Conservation (phyloP, 2,113 vertebrate genomes). For the Plectropomus leopardus region DNA sequence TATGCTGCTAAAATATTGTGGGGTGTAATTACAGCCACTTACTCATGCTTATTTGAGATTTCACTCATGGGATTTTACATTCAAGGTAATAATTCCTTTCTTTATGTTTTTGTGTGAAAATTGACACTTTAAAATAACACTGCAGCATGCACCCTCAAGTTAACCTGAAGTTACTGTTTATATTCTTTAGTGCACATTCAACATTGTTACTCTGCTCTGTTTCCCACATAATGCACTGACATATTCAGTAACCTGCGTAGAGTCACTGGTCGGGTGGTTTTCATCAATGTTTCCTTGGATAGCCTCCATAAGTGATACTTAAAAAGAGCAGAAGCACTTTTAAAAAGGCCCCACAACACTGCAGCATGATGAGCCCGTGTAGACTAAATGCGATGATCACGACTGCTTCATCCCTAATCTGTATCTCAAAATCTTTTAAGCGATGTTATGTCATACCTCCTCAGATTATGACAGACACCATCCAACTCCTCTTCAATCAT, state of each 20-base stretch:
- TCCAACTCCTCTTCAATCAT: slow-evolving; percentile 24
- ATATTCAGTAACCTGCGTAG: neutral
- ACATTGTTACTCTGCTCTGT: neutral
- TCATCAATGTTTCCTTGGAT: neutral
- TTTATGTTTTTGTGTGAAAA: neutral
- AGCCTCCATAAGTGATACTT: slow-evolving; percentile 11
- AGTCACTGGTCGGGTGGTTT: neutral
- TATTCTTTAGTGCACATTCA: neutral
- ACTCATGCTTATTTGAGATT: neutral
- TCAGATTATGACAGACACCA: slow-evolving; percentile 28
- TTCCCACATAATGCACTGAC: neutral
- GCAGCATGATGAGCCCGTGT: neutral
- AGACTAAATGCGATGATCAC: slow-evolving; percentile 23
- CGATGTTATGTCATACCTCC: slow-evolving; percentile 63
- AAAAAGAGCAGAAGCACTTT: slow-evolving; percentile 24
- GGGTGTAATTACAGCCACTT: neutral
- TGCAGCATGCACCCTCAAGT: neutral
- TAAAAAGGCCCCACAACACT: neutral
- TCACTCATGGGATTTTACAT: too few relatives aligned
- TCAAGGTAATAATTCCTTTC: neutral
- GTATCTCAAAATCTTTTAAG: slow-evolving; percentile 56
- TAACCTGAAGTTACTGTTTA: neutral
- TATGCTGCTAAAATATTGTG: neutral
- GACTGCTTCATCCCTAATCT: slow-evolving; percentile 55
- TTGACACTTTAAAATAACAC: neutral